These are phyloP conservation scores for Bathybates hornii DNA, from an alignment of 2,113 vertebrate species.

Conservation along the genomic window DNA sequence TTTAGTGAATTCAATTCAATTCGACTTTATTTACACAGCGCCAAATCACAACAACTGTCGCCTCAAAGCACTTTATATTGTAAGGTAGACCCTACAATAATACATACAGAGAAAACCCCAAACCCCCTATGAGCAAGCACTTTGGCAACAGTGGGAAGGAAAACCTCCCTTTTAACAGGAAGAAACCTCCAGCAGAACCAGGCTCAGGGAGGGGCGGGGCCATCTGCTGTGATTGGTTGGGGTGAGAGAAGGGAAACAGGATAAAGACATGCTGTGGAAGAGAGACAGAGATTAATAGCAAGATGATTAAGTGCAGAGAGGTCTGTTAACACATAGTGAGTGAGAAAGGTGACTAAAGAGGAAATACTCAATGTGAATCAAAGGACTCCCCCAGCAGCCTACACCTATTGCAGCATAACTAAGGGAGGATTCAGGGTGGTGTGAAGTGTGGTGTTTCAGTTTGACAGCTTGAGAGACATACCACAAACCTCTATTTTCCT, in stretches of 20 bases:
- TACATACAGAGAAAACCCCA: fast-evolving
- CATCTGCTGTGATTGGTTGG: fast-evolving
- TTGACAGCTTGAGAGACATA: not conserved
- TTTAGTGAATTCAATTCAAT: not conserved
- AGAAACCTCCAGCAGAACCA: fast-evolving
- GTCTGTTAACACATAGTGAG: fast-evolving
- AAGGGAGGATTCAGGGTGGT: not conserved
- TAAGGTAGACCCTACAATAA: fast-evolving
- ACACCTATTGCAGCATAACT: not conserved
- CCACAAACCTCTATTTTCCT: not conserved
- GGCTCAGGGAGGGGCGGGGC: not conserved
- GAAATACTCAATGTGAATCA: not conserved
- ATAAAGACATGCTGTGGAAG: not conserved
- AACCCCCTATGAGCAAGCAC: not conserved
- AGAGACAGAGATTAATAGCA: fast-evolving
- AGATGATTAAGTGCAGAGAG: fast-evolving
- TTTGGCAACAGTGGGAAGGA: fast-evolving
- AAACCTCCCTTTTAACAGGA: not conserved
- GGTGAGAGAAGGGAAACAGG: fast-evolving
- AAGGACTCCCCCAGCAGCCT: not conserved
- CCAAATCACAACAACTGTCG: fast-evolving
- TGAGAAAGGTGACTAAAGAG: not conserved
- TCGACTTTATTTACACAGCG: fast-evolving
- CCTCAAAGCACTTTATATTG: not conserved
- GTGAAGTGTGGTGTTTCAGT: not conserved